Evolutionary conservation across 1,140 invertebrate genomes (phyloP).

Genomic region (Drosophila arawakana): DNA sequence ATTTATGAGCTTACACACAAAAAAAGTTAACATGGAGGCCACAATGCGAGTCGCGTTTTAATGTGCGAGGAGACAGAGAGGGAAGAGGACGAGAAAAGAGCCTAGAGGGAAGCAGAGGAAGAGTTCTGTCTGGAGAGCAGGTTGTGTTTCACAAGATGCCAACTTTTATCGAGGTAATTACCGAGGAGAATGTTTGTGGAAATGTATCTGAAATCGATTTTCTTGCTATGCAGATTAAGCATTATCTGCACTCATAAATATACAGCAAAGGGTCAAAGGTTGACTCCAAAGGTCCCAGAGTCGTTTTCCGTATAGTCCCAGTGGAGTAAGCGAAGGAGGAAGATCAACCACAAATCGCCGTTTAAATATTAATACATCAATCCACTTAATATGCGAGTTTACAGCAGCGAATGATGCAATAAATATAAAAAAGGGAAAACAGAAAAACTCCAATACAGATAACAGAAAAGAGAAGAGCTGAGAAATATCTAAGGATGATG

Average conservation of each 20-base stretch:
- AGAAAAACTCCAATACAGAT: not conserved
- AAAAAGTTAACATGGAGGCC: constrained; percentile 51
- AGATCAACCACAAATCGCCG: constrained; percentile 70
- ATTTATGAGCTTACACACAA: constrained; percentile 69
- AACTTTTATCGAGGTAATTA: constrained; percentile 55
- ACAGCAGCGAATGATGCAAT: constrained; percentile 75
- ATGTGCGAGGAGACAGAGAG: constrained; percentile 21
- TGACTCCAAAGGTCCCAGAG: constrained; percentile 25
- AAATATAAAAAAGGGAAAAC: constrained; percentile 73
- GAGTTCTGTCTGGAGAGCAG: constrained; percentile 13
- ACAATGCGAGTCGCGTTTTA: constrained; percentile 54
- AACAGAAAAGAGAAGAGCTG: not conserved
- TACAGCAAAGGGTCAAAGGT: constrained; percentile 42
- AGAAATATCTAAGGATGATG: constrained; percentile 32
- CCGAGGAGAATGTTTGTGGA: constrained; percentile 16
- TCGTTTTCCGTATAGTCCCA: constrained; percentile 16
- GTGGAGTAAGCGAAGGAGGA: not conserved
- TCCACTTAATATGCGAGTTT: constrained; percentile 82
- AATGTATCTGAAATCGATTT: constrained; percentile 41
- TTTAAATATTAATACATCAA: constrained; percentile 84
- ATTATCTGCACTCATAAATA: constrained; percentile 39
- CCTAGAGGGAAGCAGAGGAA: not conserved
- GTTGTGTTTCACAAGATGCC: constrained; percentile 13
- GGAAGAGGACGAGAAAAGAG: not conserved
- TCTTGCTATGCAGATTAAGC: constrained; percentile 47